A percentile compares a stretch with the other conserved stretches of the same genome.
These are phyloP conservation scores for Euphydryas editha DNA, from an alignment of 2,888 invertebrate genomes.

Conservation along the genomic window DNA sequence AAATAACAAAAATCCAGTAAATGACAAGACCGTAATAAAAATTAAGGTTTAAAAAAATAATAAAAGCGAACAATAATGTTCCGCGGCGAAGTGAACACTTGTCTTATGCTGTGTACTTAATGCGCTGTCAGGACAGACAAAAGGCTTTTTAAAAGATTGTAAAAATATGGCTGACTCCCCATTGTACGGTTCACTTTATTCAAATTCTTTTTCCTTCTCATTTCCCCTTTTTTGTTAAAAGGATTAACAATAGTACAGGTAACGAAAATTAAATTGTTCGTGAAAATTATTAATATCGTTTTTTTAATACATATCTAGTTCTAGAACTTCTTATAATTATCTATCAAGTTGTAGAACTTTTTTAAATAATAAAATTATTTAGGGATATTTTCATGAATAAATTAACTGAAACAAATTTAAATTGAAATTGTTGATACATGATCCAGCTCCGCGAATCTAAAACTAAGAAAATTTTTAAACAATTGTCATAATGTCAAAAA, in stretches of 20 bases:
- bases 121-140: conserved; percentile 75
- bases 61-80: conserved; percentile 64
- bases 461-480: no score
- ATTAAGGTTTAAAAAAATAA: conserved; percentile 49
- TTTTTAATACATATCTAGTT: conserved; percentile 4
- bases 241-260: conserved; percentile 78
- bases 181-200: conserved; percentile 70
- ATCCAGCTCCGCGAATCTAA: no score
- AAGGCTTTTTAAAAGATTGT: conserved; percentile 68
- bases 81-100: conserved; percentile 68
- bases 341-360: neutral
- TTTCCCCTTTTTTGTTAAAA: conserved; percentile 78
- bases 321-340: conserved; percentile 16
- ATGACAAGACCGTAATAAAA: conserved; percentile 39
- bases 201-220: conserved; percentile 72
- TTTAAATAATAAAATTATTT: neutral
- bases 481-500: no score
- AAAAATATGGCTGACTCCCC: conserved; percentile 71
- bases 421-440: no score
- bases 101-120: conserved; percentile 72
- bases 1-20: conserved; percentile 25
- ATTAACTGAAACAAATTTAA: neutral
- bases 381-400: neutral
- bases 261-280: conserved; percentile 41
- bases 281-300: conserved; percentile 15